Percentiles rank a stretch among this genome's conserved stretches.
These are phyloP conservation scores for Theocolax elegans DNA, from an alignment of 1,140 invertebrate genomes.

Conservation along the genomic window DNA sequence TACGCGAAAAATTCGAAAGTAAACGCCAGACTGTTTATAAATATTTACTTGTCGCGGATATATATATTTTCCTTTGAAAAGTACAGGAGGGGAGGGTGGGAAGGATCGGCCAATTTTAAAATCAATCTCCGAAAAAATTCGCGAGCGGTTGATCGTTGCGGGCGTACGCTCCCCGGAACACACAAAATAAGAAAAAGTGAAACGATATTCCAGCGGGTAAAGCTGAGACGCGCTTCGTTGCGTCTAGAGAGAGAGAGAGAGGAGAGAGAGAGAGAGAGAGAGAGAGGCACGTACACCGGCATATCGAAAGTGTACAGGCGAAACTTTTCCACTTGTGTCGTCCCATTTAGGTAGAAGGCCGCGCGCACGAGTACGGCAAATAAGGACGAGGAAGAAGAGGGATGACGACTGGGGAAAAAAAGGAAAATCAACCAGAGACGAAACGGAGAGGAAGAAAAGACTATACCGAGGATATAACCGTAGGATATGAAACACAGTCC, in stretches of 20 bases:
- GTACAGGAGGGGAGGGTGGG: too few species aligned
- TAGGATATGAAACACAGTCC: too few species aligned
- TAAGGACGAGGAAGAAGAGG: constrained; percentile 6
- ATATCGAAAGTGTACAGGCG: neutral
- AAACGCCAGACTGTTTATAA: too few species aligned
- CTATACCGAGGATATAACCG: neutral
- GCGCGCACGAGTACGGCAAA: constrained; percentile 12
- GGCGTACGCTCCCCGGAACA: too few species aligned
- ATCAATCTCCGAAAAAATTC: constrained; percentile 13
- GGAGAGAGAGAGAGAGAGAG: too few species aligned
- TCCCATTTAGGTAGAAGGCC: constrained; percentile 14
- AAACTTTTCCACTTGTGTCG: constrained; percentile 29
- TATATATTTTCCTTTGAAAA: too few species aligned
- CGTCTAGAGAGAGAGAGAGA: too few species aligned
- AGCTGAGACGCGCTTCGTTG: too few species aligned
- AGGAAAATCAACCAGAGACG: too few species aligned
- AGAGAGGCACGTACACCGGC: too few species aligned
- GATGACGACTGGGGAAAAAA: neutral
- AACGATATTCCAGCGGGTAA: constrained; percentile 9
- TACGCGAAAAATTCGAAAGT: too few species aligned
- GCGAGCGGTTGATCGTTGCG: neutral
- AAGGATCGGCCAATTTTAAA: constrained; percentile 11
- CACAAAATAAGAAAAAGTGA: neutral
- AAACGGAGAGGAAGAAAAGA: neutral
- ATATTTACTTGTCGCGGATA: too few species aligned